phyloP scores from a whole-genome alignment of 2,113 vertebrate genomes.

The Prinia subflava region DNA sequence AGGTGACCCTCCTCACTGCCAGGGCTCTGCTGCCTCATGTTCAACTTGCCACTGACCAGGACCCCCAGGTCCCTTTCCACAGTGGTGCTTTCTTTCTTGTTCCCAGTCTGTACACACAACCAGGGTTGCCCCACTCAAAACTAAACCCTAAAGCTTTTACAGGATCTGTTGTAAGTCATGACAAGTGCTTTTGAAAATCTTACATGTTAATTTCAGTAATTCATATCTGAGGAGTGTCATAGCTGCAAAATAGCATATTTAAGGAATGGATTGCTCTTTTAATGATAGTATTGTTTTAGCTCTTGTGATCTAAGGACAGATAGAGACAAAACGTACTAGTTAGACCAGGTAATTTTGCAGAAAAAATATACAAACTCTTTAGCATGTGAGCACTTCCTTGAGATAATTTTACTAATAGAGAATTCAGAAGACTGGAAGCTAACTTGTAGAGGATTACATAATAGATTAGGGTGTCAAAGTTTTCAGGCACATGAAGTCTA shows the following conservation, averaged over 20 bases:
- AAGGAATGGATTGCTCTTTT: background rate
- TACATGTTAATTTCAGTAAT: background rate
- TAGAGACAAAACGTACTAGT: background rate
- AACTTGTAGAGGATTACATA: background rate
- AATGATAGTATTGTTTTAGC: background rate
- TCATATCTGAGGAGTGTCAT: background rate
- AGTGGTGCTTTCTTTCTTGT: background rate
- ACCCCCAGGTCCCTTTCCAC: background rate
- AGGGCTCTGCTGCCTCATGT: background rate
- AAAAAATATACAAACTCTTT: background rate
- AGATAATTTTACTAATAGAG: background rate
- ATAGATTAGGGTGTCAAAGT: background rate
- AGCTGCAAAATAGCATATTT: background rate
- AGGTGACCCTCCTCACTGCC: background rate
- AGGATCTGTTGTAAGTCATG: background rate
- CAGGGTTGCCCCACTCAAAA: background rate
- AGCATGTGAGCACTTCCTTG: background rate
- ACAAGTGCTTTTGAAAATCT: background rate
- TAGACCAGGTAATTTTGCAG: background rate
- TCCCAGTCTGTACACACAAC: too few relatives aligned
- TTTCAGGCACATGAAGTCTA: background rate
- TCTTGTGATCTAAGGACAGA: background rate
- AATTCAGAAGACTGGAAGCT: background rate
- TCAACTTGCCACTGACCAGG: rapidly evolving
- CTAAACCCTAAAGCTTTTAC: background rate